phyloP scores from a whole-genome alignment of 37 sponge, comb jelly and placozoan genomes.

The Ianthella basta region DNA sequence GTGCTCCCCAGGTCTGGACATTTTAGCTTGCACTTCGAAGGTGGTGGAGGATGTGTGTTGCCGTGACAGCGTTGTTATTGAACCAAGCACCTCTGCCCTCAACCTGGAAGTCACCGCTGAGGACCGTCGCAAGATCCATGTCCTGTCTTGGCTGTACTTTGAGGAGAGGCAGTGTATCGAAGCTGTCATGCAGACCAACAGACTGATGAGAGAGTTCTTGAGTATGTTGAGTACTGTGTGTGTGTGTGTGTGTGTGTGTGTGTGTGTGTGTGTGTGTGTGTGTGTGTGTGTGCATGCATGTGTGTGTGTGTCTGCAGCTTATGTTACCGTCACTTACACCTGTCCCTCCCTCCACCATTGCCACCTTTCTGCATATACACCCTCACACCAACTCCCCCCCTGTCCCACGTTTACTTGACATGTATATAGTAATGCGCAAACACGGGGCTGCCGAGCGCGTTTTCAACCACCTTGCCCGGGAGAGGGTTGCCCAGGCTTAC shows the following conservation, averaged over 20 bases:
- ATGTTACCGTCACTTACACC: neutral
- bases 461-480: slow-evolving; percentile 63
- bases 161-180: slow-evolving; percentile 84
- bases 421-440: slow-evolving; percentile 51
- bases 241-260: slow-evolving; percentile 20
- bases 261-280: slow-evolving; percentile 24
- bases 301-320: neutral
- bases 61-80: neutral
- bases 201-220: slow-evolving; percentile 84
- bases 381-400: too few species aligned
- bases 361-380: too few species aligned
- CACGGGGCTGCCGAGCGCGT: slow-evolving; percentile 70
- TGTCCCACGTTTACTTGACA: too few species aligned
- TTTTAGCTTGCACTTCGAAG: slow-evolving; percentile 11
- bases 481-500: slow-evolving; percentile 10
- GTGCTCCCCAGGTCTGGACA: slow-evolving; percentile 22
- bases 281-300: slow-evolving; percentile 24
- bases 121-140: slow-evolving; percentile 75
- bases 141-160: slow-evolving; percentile 92
- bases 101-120: slow-evolving; percentile 18
- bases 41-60: slow-evolving; percentile 31
- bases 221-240: slow-evolving; percentile 53
- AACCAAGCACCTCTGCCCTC: neutral
- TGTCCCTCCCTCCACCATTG: neutral
- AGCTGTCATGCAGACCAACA: slow-evolving; percentile 83